Evolutionary conservation across 92 coral and sea anemone species (phyloP).

Genomic region (Paramuricea clavata): DNA sequence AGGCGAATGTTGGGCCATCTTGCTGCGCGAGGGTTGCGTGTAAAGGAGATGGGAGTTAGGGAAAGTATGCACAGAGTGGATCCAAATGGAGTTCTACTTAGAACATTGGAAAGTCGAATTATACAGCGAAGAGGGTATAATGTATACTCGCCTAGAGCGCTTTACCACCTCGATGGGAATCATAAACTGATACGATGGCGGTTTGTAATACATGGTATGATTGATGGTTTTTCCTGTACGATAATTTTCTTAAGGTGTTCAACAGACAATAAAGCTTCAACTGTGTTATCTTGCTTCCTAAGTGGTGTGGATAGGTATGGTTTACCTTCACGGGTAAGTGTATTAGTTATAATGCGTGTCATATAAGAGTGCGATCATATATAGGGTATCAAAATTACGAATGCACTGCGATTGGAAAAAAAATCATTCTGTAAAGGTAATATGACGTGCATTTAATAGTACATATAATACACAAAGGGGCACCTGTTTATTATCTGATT

Average conservation of each 20-base stretch:
- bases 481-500: no score
- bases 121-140: background rate
- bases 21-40: background rate
- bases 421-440: no score
- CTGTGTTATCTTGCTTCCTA: conserved; percentile 22
- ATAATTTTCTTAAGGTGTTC: conserved; percentile 23
- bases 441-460: no score
- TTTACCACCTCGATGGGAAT: conserved; percentile 30
- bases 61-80: background rate
- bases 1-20: background rate
- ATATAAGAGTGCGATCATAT: no score
- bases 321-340: background rate
- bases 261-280: conserved; percentile 26
- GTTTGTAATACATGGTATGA: conserved; percentile 3
- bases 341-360: no score
- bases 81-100: background rate
- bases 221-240: conserved; percentile 8
- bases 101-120: background rate
- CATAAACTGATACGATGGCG: conserved; percentile 33
- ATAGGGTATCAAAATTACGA: no score
- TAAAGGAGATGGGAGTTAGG: background rate
- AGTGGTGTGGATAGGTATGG: background rate
- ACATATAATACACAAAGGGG: no score
- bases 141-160: background rate
- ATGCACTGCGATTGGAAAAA: no score